phyloP scores from a whole-genome alignment of 2,888 invertebrate genomes.

The Dioctria linearis region DNA sequence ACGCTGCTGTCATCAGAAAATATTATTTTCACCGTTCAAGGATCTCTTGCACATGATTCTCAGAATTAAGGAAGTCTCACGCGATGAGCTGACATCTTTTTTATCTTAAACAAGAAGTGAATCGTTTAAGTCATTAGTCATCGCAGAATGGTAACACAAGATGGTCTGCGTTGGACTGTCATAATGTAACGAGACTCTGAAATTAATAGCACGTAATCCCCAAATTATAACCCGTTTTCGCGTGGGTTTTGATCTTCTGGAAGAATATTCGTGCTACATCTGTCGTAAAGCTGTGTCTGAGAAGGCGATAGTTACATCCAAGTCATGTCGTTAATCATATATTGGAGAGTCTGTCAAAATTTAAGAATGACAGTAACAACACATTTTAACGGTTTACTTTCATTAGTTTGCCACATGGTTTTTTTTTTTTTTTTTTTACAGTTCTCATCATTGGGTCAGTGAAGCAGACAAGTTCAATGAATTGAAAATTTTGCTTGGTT shows the following conservation, averaged over 20 bases:
- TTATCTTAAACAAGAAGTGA: background rate
- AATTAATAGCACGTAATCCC: conserved; percentile 14
- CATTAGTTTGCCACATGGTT: conserved; percentile 4
- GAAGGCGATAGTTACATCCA: conserved; percentile 19
- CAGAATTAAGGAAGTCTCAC: conserved; percentile 19
- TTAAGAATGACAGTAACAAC: conserved; percentile 48
- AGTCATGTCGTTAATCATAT: conserved; percentile 40
- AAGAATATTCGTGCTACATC: conserved; percentile 3
- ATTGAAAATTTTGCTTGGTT: conserved; percentile 16
- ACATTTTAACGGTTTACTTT: conserved; percentile 49
- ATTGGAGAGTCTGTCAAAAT: conserved; percentile 38
- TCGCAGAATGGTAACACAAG: background rate
- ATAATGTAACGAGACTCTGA: conserved; percentile 12
- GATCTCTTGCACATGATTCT: conserved; percentile 13
- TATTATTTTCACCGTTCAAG: background rate
- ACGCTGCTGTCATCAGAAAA: background rate
- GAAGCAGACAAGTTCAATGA: conserved; percentile 39
- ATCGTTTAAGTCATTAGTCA: conserved; percentile 36
- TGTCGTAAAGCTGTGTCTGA: background rate
- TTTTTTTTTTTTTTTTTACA: background rate
- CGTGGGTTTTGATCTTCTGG: conserved; percentile 13
- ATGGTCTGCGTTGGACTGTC: background rate
- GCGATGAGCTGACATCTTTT: background rate
- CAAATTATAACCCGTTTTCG: conserved; percentile 28
- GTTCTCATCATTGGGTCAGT: conserved; percentile 40